Base-by-base conservation (phyloP, 1,140 invertebrate species). In the Stegodyphus dumicola region DNA sequence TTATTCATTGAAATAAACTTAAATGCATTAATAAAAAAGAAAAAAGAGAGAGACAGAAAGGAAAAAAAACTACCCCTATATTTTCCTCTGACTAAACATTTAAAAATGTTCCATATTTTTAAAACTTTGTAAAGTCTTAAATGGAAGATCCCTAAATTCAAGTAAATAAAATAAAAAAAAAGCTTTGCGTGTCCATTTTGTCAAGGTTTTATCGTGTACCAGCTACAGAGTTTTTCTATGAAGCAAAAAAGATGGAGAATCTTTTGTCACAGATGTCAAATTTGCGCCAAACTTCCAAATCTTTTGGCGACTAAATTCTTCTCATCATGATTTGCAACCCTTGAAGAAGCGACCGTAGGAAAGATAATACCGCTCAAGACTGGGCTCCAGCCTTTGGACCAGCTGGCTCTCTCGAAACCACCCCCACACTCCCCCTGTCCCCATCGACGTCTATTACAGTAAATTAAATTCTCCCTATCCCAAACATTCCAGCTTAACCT, bases 361-460 rank as follows among this genome's bases (percentile, higher is more conserved):
- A 76, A 85, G 81, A 85, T 85, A 85, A 85, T 85, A 51, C 81
- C 74, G 73, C 74, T 85, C 81, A 85, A 85, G 81, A 76, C 81
- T 85, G 81, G 65, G 81, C 66, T 60, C 60, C 81, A 85, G 71
- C 81, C 81, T 70, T 70, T 85, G 81, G 81, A 85, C 81, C 81
- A 85, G 81, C 81, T 85, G 81, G 81, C 81, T 60, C 74, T 77
- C 49, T 56, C 17, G 18, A 33, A 49, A 76, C 60, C 52, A 11
- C 51, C 51, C 53, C 53, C 17, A 53, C 67, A 15, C 69, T 70
- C 77, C 64, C 7, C 33, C 5, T 53, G 48, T 74, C 65, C 65
- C 65, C 17, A 13, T 9, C 70, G 78, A 66, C 80, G 80, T 83
- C 80, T 85, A 76, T 85, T 76, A 85, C 53, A 85, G 64, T 85